Base-by-base conservation (phyloP, 2,113 vertebrate genomes). In the Corydoras maculifer region DNA sequence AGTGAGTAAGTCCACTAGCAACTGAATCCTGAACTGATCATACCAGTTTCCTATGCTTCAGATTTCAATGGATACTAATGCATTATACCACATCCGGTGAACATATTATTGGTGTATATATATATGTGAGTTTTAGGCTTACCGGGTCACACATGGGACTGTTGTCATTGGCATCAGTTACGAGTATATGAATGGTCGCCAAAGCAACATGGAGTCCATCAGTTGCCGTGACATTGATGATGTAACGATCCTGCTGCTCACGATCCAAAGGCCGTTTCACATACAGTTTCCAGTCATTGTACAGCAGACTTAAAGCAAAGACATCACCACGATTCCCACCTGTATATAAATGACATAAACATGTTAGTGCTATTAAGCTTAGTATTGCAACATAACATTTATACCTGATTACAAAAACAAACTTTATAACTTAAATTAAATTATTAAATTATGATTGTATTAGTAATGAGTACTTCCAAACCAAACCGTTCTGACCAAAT, bases 201-300 rank as follows among this genome's bases (percentile, higher is more conserved):
- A 91, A 91, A 13, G 94, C 94, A 72, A 95, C 94, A 53, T 96
- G 96, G 7, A 98, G 93, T 53, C 97, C 95, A 18, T 99, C 97
- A 0, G 93, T 98, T 13, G 97, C 95, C 0, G 96, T 98, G 80
- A 99, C 88, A 69, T 96, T 98, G 78, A 99, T 92, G 18, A 90
- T 81, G 83, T 97, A 98, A 68, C 90, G 61, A 31, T 92, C 93
- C 75, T 91, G 91, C 18, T 95, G 91, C 81, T 98, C 97, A 3
- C 97, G 86, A 77, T 99, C 95, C 57, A 98, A 82, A 0, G 90
- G 88, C 31, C 93, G 89, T 83, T 98, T 98, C 65, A 98, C 94
- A 11, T 98, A 98, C 81, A 99, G 94, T 70, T 98, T 98, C 95
- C 96, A 98, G 73, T 98, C 95, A 8, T 86, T 93, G 79, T 98